A percentile compares a stretch with the other conserved stretches of the same genome.
These are phyloP conservation scores for Polydrusus tereticollis DNA, from an alignment of 2,888 invertebrate genomes.

Conservation along the genomic window DNA sequence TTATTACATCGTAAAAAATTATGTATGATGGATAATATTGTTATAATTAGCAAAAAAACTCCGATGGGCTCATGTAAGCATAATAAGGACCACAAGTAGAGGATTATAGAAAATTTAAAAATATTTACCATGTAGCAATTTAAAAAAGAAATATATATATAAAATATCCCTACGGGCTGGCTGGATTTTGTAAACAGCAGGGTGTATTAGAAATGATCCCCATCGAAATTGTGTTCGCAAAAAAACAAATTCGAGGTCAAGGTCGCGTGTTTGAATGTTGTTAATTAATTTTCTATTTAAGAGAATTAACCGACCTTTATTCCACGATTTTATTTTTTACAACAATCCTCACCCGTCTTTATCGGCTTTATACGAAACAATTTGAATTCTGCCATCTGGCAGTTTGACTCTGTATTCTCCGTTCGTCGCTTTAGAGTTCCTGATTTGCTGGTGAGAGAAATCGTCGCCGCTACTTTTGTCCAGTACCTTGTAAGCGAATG, in stretches of 20 bases:
- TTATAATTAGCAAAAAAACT: neutral
- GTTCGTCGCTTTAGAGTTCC: slow-evolving; percentile 74
- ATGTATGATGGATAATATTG: neutral
- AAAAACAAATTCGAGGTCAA: too few relatives aligned
- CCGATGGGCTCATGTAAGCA: neutral
- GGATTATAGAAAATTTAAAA: neutral
- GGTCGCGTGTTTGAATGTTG: too few relatives aligned
- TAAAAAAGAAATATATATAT: too few relatives aligned
- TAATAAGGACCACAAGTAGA: neutral
- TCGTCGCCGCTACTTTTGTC: slow-evolving; percentile 76
- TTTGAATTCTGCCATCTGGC: slow-evolving; percentile 76
- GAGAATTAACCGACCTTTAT: too few relatives aligned
- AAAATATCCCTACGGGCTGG: too few relatives aligned
- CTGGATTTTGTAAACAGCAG: too few relatives aligned
- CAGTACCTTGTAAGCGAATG: slow-evolving; percentile 76
- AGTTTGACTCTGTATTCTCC: slow-evolving; percentile 78
- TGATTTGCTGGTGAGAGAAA: slow-evolving; percentile 76
- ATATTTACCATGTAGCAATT: neutral
- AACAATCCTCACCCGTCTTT: slow-evolving; percentile 71
- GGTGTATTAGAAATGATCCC: too few relatives aligned
- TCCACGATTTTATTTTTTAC: too few relatives aligned
- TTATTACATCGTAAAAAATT: neutral
- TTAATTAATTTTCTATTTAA: too few relatives aligned
- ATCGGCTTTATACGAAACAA: slow-evolving; percentile 72
- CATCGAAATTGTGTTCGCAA: too few relatives aligned